These are phyloP conservation scores for Pogonophryne albipinna DNA, from an alignment of 2,797 vertebrate genomes.

Conservation along the genomic window DNA sequence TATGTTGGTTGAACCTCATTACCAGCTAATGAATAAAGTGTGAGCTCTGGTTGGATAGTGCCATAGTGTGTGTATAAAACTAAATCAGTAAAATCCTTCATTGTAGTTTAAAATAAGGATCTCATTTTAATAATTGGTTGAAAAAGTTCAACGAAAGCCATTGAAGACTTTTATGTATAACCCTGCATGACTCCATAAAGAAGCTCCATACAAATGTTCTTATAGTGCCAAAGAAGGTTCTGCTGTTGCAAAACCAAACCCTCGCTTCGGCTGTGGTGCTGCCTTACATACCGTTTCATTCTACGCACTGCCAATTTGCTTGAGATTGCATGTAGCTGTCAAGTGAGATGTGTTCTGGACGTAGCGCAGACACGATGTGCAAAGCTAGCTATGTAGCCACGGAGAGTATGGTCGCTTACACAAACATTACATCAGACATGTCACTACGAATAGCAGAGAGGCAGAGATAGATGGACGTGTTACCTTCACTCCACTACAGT, in stretches of 20 bases:
- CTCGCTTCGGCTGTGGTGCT: background rate
- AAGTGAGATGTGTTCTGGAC: conserved; percentile 27
- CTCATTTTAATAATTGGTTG: conserved; percentile 10
- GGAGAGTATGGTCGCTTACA: conserved; percentile 51
- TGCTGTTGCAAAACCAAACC: conserved; percentile 2
- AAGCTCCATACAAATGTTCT: background rate
- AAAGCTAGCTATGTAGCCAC: conserved; percentile 44
- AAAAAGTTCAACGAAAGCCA: conserved; percentile 10
- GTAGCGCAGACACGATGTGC: conserved; percentile 27
- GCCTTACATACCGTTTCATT: conserved; percentile 16
- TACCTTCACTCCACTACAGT: conserved; percentile 28
- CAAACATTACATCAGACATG: conserved; percentile 70
- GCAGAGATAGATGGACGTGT: conserved; percentile 46
- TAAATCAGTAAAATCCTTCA: background rate
- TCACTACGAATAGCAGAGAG: conserved; percentile 38
- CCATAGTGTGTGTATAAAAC: conserved; percentile 7
- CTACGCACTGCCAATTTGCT: conserved; percentile 27
- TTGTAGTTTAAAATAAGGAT: background rate
- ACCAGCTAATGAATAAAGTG: conserved; percentile 25
- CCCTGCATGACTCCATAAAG: background rate
- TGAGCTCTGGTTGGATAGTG: conserved; percentile 8
- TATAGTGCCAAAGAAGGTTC: conserved; percentile 1
- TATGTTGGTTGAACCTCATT: conserved; percentile 13
- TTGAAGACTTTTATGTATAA: conserved; percentile 4
- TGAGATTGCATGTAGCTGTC: conserved; percentile 40